Percentiles rank a stretch among this genome's conserved stretches.
Conservation (phyloP, 2,888 invertebrate genomes). For the Sarcophaga subvicina region DNA sequence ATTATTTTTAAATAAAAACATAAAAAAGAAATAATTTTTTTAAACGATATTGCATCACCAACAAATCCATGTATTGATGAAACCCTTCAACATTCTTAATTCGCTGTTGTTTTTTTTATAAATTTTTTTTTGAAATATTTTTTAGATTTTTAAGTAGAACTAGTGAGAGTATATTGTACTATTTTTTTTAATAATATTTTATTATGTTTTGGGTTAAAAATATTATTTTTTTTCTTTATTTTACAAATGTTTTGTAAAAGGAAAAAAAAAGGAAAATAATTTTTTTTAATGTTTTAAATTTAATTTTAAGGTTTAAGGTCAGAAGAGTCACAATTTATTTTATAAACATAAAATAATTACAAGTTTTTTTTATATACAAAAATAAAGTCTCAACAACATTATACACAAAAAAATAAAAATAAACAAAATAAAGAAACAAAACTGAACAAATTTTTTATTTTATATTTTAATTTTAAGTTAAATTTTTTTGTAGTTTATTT, state of each 20-base stretch:
- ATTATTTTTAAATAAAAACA: too few species aligned
- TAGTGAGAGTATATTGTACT: slow-evolving; percentile 28
- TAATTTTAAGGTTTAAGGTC: slow-evolving; percentile 68
- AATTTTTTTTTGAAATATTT: slow-evolving; percentile 29
- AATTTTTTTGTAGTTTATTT: too few species aligned
- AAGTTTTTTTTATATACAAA: slow-evolving; percentile 38
- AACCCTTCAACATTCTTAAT: not conserved
- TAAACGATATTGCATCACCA: slow-evolving; percentile 30
- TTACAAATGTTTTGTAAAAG: not conserved
- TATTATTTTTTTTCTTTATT: slow-evolving; percentile 16
- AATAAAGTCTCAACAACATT: not conserved
- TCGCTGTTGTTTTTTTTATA: slow-evolving; percentile 18
- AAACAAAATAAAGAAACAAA: not conserved
- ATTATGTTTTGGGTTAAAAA: slow-evolving; percentile 50
- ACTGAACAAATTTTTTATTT: not conserved
- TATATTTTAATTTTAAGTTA: slow-evolving; percentile 11
- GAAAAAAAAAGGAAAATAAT: slow-evolving; percentile 20
- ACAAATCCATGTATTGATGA: slow-evolving; percentile 18
- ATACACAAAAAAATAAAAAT: not conserved
- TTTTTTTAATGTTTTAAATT: slow-evolving; percentile 38
- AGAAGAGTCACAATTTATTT: slow-evolving; percentile 63
- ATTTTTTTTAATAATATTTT: slow-evolving; percentile 34
- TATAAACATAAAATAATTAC: not conserved
- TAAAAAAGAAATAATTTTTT: not conserved
- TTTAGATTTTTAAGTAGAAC: slow-evolving; percentile 51